Conservation (phyloP, 2,113 vertebrate species). For the Barbus barbus region DNA sequence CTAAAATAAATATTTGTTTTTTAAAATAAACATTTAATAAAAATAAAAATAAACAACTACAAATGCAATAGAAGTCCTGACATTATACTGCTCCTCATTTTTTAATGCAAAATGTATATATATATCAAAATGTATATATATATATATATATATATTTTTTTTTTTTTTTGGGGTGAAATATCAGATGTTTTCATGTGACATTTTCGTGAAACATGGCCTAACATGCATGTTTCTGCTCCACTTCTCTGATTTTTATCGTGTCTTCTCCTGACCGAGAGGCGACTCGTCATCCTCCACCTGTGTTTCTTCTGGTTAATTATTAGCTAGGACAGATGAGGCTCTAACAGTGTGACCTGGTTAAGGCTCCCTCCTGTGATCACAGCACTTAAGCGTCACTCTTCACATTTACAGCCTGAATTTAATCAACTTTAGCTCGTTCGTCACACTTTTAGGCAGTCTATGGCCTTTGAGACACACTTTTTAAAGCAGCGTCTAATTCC, state of each 20-base stretch:
- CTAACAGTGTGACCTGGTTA: neutral
- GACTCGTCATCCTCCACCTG: neutral
- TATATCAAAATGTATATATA: too few relatives aligned
- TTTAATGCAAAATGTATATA: too few relatives aligned
- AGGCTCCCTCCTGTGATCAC: neutral
- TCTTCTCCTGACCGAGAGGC: too few relatives aligned
- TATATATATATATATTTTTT: too few relatives aligned
- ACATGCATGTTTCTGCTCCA: neutral
- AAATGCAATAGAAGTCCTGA: too few relatives aligned
- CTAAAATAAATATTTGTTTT: too few relatives aligned
- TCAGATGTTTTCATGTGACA: neutral
- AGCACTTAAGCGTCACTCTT: neutral
- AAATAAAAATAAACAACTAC: too few relatives aligned
- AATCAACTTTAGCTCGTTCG: neutral
- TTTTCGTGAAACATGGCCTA: neutral
- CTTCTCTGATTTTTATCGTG: too few relatives aligned
- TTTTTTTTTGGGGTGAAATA: neutral
- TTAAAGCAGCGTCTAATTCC: neutral
- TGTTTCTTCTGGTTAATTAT: neutral
- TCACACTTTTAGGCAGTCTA: neutral
- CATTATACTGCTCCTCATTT: too few relatives aligned
- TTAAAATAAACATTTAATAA: too few relatives aligned
- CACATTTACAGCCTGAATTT: neutral
- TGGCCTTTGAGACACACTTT: neutral
- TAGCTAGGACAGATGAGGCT: neutral